Conservation (phyloP, 2,888 invertebrate species). For the Athrips mouffetella region DNA sequence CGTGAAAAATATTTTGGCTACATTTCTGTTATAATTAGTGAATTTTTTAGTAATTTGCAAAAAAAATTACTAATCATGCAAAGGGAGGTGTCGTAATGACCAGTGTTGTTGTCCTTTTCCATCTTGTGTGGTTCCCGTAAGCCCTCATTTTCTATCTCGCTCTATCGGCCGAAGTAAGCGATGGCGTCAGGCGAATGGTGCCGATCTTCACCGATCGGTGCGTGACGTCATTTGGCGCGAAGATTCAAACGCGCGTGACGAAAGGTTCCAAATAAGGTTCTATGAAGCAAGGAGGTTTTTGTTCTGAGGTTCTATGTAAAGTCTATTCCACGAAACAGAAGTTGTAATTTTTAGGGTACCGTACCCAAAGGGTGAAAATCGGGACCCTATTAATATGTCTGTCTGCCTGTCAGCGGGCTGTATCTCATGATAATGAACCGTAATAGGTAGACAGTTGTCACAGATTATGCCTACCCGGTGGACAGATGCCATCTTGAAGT, state of each 20-base stretch:
- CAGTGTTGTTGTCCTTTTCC: constrained; percentile 45
- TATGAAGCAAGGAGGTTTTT: not conserved
- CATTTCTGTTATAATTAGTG: constrained; percentile 55
- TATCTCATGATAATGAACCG: no score
- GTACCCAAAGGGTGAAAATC: no score
- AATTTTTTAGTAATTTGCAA: constrained; percentile 49
- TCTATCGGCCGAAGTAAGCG: constrained; percentile 35
- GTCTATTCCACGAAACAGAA: not conserved
- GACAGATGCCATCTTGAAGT: no score
- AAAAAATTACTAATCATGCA: constrained; percentile 60
- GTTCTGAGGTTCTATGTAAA: not conserved
- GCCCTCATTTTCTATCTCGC: constrained; percentile 33
- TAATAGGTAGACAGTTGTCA: no score
- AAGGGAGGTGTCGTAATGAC: constrained; percentile 53
- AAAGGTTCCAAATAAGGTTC: not conserved
- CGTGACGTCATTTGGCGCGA: constrained; percentile 30
- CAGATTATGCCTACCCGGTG: no score
- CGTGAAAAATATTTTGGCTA: constrained; percentile 46
- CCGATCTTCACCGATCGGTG: constrained; percentile 26
- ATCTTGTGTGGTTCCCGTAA: constrained; percentile 20
- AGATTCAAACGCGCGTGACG: not conserved
- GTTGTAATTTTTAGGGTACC: not conserved
- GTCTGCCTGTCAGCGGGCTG: no score
- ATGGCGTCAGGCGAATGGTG: constrained; percentile 25
- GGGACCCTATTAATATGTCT: no score